A percentile compares a stretch with the other conserved stretches of the same genome.
Evolutionary conservation across 2,797 vertebrate species (phyloP).

Genomic region (Coendou prehensilis): DNA sequence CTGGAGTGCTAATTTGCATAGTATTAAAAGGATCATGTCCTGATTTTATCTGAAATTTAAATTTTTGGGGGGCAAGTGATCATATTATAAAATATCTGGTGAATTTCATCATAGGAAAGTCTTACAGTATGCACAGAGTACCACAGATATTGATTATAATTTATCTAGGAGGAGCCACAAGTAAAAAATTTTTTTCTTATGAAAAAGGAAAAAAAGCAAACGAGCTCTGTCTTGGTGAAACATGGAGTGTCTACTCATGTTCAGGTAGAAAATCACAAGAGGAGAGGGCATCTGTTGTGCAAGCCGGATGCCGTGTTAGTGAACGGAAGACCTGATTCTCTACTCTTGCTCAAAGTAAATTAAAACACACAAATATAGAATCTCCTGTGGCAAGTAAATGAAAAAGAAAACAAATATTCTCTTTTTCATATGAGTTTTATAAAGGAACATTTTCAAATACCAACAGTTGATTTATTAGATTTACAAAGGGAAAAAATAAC

Average conservation of each 20-base stretch:
- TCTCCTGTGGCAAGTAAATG: background rate
- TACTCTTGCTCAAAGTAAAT: background rate
- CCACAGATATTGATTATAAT: background rate
- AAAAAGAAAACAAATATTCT: background rate
- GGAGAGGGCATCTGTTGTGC: background rate
- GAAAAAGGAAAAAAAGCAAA: background rate
- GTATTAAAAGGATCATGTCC: background rate
- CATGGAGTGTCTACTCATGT: background rate
- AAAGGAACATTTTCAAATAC: background rate
- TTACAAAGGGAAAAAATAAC: background rate
- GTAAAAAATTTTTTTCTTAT: background rate
- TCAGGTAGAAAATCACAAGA: background rate
- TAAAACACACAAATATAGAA: background rate
- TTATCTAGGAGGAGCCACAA: background rate
- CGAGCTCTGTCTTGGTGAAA: background rate
- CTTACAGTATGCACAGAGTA: background rate
- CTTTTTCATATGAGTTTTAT: conserved; percentile 50
- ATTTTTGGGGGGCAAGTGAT: background rate
- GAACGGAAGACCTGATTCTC: background rate
- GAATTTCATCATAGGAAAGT: background rate
- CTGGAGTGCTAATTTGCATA: background rate
- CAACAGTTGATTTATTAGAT: background rate
- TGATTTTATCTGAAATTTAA: background rate
- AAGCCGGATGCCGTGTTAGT: background rate
- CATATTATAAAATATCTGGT: background rate